Conservation (phyloP, 2,797 vertebrate species). For the Amniataba percoides region DNA sequence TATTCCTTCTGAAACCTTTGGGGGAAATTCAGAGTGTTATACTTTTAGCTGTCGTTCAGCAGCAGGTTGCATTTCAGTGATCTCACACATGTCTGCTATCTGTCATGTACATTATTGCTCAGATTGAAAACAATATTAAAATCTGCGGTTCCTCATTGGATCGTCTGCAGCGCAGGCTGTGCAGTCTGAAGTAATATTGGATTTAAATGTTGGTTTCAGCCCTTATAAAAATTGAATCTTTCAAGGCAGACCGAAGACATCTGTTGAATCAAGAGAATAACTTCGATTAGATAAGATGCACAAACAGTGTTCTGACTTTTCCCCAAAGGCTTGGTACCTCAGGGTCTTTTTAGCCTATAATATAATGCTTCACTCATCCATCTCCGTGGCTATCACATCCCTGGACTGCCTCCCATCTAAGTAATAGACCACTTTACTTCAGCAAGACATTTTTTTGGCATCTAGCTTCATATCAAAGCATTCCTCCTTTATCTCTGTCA, state of each 20-base stretch:
- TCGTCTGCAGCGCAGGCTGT: no score
- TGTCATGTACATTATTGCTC: neutral
- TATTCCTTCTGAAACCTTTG: neutral
- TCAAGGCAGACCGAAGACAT: neutral
- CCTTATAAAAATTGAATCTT: neutral
- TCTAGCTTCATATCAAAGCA: neutral
- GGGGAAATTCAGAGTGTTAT: neutral
- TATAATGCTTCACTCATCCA: neutral
- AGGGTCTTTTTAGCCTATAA: neutral
- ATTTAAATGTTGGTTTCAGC: neutral
- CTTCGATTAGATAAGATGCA: neutral
- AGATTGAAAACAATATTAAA: neutral
- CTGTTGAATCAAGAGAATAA: neutral
- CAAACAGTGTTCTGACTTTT: neutral
- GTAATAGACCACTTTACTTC: neutral
- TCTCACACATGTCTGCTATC: neutral
- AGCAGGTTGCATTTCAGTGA: neutral
- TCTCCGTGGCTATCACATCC: neutral
- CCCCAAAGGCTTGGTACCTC: neutral
- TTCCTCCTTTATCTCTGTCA: neutral
- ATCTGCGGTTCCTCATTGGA: neutral
- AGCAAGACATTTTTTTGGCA: neutral
- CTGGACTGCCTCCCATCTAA: neutral
- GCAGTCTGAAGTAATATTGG: neutral
- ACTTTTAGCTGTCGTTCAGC: neutral